Base-by-base conservation (phyloP, 2,113 vertebrate genomes). In the Vulpes ferrilata region DNA sequence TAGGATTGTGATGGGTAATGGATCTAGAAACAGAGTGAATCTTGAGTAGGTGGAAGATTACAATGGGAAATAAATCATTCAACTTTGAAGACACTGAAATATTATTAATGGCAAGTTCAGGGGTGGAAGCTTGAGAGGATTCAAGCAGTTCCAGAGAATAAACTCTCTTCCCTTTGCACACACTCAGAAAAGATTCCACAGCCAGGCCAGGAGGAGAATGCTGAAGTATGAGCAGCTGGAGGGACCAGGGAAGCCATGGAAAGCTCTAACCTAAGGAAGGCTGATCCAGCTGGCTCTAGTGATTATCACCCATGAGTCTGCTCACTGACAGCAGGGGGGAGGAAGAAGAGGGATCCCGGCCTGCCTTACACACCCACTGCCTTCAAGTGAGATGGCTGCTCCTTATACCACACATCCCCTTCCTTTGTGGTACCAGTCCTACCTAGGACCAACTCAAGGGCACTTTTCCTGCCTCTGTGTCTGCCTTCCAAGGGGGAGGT, bases 41-140 rank as follows among this genome's bases (percentile, higher is more conserved):
- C 69, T 43, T 60, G 27, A 20, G 32, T 60, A 60, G 51, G 38
- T 23, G 10, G 67, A 30, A 67, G 35, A 60, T 59, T 89, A 83
- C 60, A 53, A 20, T 4, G 32, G 69, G 38, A 60, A 89, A 69
- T n/a, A 78, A 69, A 60, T 51, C 7, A 27, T 67, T 93, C 43
- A 38, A 53, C 85, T 76, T 96, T 59, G 90, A 76, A 93, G 90
- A 93, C 30, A 25, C 27, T 35, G 30, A 22, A 88, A n/a, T 74
- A 59, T 38, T 23, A 53, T 53, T 55, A 74, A 76, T 3, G 51
- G 59, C 23, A 88, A 67, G 32, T 53, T 43, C 38, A 67, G 32
- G 25, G 60, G n/a, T 27, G 13, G 69, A 35, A n/a, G 38, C 53
- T 78, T 2, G 25, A 53, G 74, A 64, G 11, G 20, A 55, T 76